Evolutionary conservation across 1,140 invertebrate genomes (phyloP).

Genomic region (Olivierus martensii): DNA sequence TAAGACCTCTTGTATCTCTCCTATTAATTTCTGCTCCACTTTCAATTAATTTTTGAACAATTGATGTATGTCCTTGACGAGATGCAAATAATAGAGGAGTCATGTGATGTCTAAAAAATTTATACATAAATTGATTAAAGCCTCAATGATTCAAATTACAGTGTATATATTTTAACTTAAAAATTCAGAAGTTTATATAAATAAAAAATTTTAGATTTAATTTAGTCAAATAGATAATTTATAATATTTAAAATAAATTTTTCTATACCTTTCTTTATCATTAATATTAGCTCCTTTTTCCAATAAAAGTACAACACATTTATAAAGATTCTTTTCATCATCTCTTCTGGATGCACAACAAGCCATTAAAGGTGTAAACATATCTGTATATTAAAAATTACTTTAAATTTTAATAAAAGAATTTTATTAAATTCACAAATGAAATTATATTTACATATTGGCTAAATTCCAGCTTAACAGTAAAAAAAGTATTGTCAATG

Average conservation of each 20-base stretch:
- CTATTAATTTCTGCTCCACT: conserved; percentile 26
- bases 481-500: not conserved
- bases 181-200: no score
- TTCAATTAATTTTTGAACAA: conserved; percentile 25
- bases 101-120: conserved; percentile 25
- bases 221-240: no score
- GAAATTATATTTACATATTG: not conserved
- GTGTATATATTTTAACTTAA: no score
- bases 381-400: conserved; percentile 25
- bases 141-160: no score
- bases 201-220: no score
- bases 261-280: conserved; percentile 33
- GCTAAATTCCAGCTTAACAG: no score
- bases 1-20: conserved; percentile 28
- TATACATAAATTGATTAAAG: conserved; percentile 3
- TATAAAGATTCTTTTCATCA: conserved; percentile 24
- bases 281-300: conserved; percentile 32
- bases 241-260: no score
- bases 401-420: not conserved
- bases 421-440: not conserved
- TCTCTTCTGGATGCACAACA: conserved; percentile 31
- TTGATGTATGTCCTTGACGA: conserved; percentile 24
- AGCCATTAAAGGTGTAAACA: conserved; percentile 38
- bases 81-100: conserved; percentile 31
- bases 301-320: conserved; percentile 34